Evolutionary conservation across 2,113 vertebrate genomes (phyloP), one percentile per base, ranked within the genome.

Genomic region (Sula dactylatra): DNA sequence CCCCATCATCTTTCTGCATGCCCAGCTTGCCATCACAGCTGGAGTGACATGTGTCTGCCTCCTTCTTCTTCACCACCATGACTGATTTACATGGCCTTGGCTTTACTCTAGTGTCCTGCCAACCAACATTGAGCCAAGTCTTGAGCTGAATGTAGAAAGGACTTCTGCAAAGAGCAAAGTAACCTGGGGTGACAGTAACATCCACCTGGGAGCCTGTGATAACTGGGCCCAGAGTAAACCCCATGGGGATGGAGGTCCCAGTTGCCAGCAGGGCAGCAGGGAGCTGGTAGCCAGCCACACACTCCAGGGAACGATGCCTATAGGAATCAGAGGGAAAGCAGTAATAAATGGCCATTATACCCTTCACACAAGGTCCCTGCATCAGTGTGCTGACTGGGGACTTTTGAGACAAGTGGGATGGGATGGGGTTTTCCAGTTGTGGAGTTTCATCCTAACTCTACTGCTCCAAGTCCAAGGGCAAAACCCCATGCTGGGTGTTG

Each of bases 381-480:
- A 20, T 55, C 38, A 38, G 45, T 47, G 3, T 20, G 34, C 11
- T 1, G 1, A 4, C 5, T 1, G 1, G 47, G 13, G 32, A 49
- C 26, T 47, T 42, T 7, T 42, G 40, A 49, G 49, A 70, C 11
- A 64, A 25, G 22, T 74, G n/a, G 50, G 11, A 42, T 64, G 26
- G 32, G 62, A 21, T 62, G 29, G 27, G 25, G 31, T 59, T 92
- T 78, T 82, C 65, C 44, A 77, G 22, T 13, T 10, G 6, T 29
- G 34, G 26, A 56, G 8, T 82, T 82, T 82, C 10, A 27, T 42
- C 66, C 42, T 40, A 44, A 24, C 34, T 79, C 50, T 38, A 8
- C 9, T 81, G 29, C 25, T 82, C 24, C n/a, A 49, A 61, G 32
- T 50, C 32, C 45, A 65, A 58, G 56, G 38, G 36, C 16, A 84